phyloP scores from a whole-genome alignment of 2,888 invertebrate genomes.

The Spodoptera picta region DNA sequence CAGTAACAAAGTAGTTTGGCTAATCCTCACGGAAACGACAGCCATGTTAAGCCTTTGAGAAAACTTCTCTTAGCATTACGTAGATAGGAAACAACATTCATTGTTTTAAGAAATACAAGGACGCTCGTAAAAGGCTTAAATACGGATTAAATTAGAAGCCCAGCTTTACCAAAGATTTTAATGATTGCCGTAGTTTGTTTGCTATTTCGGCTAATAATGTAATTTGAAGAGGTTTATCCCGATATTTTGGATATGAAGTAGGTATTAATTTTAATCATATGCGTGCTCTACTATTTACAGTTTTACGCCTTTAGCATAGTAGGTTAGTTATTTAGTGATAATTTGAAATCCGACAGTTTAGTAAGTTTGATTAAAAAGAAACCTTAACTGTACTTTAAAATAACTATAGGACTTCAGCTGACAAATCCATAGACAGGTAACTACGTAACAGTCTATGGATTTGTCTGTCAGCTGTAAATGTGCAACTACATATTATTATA shows the following conservation, averaged over 20 bases:
- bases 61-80: conserved; percentile 63
- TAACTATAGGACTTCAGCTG: too few species aligned
- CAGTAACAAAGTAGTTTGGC: conserved; percentile 63
- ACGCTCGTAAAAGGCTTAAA: conserved; percentile 60
- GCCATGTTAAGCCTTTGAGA: conserved; percentile 62
- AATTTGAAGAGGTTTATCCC: conserved; percentile 19
- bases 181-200: conserved; percentile 23
- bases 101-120: conserved; percentile 70
- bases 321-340: too few species aligned
- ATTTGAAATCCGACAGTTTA: too few species aligned
- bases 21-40: conserved; percentile 63
- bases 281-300: too few species aligned
- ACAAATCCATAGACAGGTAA: too few species aligned
- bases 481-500: too few species aligned
- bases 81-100: conserved; percentile 60
- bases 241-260: not conserved
- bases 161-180: conserved; percentile 41
- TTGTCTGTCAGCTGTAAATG: too few species aligned
- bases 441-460: too few species aligned
- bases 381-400: too few species aligned
- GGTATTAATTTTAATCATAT: not conserved
- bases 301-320: too few species aligned
- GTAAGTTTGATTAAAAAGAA: too few species aligned
- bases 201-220: conserved; percentile 38
- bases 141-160: conserved; percentile 44